A percentile compares a stretch with the other conserved stretches of the same genome.
Conservation (phyloP, 2,113 vertebrate genomes). For the Psammodynastes pulverulentus region DNA sequence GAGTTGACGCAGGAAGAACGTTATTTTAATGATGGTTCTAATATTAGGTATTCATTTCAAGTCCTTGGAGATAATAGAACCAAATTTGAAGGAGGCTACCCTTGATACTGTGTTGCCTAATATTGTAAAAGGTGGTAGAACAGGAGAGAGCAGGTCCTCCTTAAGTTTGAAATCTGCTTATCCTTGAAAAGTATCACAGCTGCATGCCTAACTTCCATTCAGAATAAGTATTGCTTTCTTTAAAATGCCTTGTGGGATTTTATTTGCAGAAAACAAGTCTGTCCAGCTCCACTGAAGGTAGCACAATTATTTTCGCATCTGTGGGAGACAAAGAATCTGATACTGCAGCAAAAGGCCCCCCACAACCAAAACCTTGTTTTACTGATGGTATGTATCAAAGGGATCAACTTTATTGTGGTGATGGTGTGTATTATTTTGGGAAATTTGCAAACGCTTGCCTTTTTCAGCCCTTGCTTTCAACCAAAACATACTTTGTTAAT, state of each 20-base stretch:
- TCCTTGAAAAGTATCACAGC: slow-evolving; percentile 39
- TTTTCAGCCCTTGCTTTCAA: neutral
- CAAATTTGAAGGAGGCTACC: neutral
- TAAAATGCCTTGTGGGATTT: slow-evolving; percentile 54
- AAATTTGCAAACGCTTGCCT: neutral
- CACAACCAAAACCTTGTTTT: slow-evolving; percentile 88
- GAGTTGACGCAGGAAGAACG: neutral
- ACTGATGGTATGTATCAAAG: slow-evolving; percentile 75
- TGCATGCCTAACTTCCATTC: slow-evolving; percentile 58
- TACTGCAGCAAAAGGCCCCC: slow-evolving; percentile 71
- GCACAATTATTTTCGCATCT: slow-evolving; percentile 81
- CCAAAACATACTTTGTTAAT: neutral
- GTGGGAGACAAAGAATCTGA: slow-evolving; percentile 79
- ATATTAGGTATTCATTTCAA: neutral
- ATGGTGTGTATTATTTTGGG: neutral
- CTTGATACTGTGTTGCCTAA: neutral
- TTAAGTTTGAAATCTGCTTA: slow-evolving; percentile 40
- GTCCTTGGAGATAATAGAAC: neutral
- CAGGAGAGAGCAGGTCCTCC: neutral
- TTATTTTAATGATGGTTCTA: neutral
- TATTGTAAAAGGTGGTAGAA: neutral
- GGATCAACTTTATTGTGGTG: neutral
- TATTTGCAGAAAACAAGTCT: slow-evolving; percentile 73
- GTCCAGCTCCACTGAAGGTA: slow-evolving; percentile 89
- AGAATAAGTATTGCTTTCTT: neutral